Evolutionary conservation across 2,888 invertebrate species (phyloP), one percentile per base, ranked within the genome.

Genomic region (Microctonus aethiopoides): DNA sequence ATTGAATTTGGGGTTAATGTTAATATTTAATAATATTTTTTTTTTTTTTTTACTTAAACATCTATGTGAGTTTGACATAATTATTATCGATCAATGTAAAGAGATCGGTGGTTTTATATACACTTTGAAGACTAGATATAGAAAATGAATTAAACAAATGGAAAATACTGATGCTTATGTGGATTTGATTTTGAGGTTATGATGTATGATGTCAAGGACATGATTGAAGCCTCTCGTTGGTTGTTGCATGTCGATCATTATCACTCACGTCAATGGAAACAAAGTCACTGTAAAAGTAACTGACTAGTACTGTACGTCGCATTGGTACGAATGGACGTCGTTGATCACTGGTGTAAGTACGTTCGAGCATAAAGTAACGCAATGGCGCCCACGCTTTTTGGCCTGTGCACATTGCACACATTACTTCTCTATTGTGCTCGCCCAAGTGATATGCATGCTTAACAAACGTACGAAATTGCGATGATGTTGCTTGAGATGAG

Each of bases 391-490:
- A 81, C 34, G 41, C 69, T n/a, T 71, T 76, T 13, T 52, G 57
- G 5, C 62, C 72, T 2, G 65, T 61, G 60, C 76, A 77, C 74
- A 75, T 75, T 16, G 72, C 60, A 54, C 73, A 71, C 51, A 81
- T 73, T 9, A 72, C 61, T 51, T 75, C 69, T 26, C 78, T 77
- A 24, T 78, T 79, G 22, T 69, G 66, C 29, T 77, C 77, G 34
- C 69, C 68, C 36, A 79, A 75, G 51, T 79, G 80, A 20, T 63
- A 71, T 7, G 77, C 74, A 74, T 80, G 73, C 54, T 73, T 71
- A 5, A 77, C 74, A 64, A 83, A 83, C 5, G 80, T 75, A 64
- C 72, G 72, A 61, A 80, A 82, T 65, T 82, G 82, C 60, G 72
- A 52, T 24, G 56, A 66, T 0, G 79, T 81, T 22, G 78, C 77